Evolutionary conservation across 2,113 vertebrate species (phyloP), one percentile per base, ranked within the genome.

Genomic region (Brachyhypopomus occidentalis): DNA sequence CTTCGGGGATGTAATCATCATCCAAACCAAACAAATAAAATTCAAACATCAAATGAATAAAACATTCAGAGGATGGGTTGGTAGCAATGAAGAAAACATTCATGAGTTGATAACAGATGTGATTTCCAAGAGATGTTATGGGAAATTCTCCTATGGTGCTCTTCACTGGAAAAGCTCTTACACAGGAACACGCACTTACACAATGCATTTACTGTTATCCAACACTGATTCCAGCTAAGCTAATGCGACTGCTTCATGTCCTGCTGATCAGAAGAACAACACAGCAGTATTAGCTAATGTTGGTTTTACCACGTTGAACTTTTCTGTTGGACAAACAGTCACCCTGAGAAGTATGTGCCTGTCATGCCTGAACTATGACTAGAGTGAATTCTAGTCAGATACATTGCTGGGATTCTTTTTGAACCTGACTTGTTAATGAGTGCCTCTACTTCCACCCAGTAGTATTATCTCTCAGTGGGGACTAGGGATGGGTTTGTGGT

Each of bases 81-180:
- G 45, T 11, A 52, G 12, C 45, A 41, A 41, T 9, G 5, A 41
- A 41, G 30, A 14, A 14, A 14, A 12, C 9, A 11, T 52, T 52
- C 45, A 52, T 52, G 45, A 1, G 45, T 52, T 52, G 45, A 9
- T 11, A 52, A 3, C 45, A 41, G 30, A 30, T 30, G 69, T 17
- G 38, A 52, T 12, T 23, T 72, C 12, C 12, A 23, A 52, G 20
- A 75, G 73, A 60, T 52, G 45, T 67, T 41, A 66, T 70, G 69
- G 72, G 60, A 41, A 30, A 55, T 77, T 85, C 66, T 73, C 64
- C 23, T 79, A 66, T 34, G 59, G 78, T 27, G n/a, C 55, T 66
- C 27, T 56, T 72, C 30, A 79, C 52, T 64, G 81, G 69, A 78
- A 62, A 66, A 66, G 66, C 72, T 48, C 60, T 59, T 74, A 30